Percentiles rank a stretch among this genome's conserved stretches.
Evolutionary conservation across 1,140 invertebrate genomes (phyloP).

Genomic region (Trichogramma pretiosum): DNA sequence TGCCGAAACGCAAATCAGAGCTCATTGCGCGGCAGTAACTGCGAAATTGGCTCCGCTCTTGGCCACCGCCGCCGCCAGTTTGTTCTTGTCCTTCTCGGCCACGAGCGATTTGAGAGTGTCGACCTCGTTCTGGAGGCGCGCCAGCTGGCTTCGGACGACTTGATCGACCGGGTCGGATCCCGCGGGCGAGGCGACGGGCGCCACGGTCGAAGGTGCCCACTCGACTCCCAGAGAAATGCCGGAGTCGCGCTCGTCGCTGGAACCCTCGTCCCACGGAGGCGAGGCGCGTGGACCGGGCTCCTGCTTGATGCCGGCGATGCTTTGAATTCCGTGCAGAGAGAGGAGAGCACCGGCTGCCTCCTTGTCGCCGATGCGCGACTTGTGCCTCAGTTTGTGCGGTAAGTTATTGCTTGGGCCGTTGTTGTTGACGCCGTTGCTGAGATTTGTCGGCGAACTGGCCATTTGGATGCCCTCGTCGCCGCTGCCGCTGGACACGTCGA

Average conservation of each 20-base stretch:
- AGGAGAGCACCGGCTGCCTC: slow-evolving; percentile 71
- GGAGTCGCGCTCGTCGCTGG: slow-evolving; percentile 78
- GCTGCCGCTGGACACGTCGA: slow-evolving; percentile 62
- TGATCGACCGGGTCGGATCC: slow-evolving; percentile 50
- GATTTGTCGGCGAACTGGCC: slow-evolving; percentile 17
- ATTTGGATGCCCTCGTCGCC: slow-evolving; percentile 53
- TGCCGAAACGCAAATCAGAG: no score
- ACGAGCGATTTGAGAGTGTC: slow-evolving; percentile 76
- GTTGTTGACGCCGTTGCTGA: slow-evolving; percentile 21
- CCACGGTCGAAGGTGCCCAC: slow-evolving; percentile 39
- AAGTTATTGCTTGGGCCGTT: slow-evolving; percentile 54
- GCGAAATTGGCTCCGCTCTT: slow-evolving; percentile 19
- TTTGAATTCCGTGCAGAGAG: slow-evolving; percentile 71
- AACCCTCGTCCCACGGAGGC: slow-evolving; percentile 76
- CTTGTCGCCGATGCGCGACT: slow-evolving; percentile 80
- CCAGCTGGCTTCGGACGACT: slow-evolving; percentile 68
- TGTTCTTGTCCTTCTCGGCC: no score
- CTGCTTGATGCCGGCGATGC: slow-evolving; percentile 77
- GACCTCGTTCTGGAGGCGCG: slow-evolving; percentile 78
- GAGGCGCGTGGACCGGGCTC: slow-evolving; percentile 69
- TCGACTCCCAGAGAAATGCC: slow-evolving; percentile 75
- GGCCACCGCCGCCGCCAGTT: slow-evolving; percentile 13
- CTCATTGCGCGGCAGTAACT: slow-evolving; percentile 12
- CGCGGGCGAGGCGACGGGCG: slow-evolving; percentile 22
- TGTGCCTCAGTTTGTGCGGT: slow-evolving; percentile 84